phyloP scores from a whole-genome alignment of 1,140 invertebrate species.

The Euura lappo region DNA sequence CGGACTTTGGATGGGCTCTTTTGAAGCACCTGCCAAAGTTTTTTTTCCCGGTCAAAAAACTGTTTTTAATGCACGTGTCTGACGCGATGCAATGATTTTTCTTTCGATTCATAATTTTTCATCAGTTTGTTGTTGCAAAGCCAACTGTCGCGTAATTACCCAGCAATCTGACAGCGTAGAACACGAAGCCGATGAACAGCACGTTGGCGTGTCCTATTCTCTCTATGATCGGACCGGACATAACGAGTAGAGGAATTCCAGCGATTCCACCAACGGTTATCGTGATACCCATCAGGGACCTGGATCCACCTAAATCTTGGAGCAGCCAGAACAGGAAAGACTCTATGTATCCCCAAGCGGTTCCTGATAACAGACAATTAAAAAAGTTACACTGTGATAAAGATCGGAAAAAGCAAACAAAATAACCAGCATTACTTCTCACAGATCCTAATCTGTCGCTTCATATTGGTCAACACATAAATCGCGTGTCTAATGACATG shows the following conservation, averaged over 20 bases:
- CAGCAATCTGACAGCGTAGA: slow-evolving; percentile 76
- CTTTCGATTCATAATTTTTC: slow-evolving; percentile 9
- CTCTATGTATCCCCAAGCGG: slow-evolving; percentile 84
- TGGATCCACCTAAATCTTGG: slow-evolving; percentile 78
- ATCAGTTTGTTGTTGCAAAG: background rate
- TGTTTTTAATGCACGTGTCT: background rate
- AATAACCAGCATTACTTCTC: too few species aligned
- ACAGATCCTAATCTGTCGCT: too few species aligned
- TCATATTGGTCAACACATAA: too few species aligned
- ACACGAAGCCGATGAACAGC: slow-evolving; percentile 79
- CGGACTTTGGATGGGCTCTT: background rate
- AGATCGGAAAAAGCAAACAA: background rate
- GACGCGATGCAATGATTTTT: background rate
- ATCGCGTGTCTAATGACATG: background rate
- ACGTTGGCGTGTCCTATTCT: slow-evolving; percentile 82
- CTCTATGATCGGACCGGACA: slow-evolving; percentile 80
- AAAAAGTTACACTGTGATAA: slow-evolving; percentile 12
- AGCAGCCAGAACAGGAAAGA: slow-evolving; percentile 88
- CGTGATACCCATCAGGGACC: slow-evolving; percentile 84
- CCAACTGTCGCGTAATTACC: slow-evolving; percentile 58
- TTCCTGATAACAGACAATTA: slow-evolving; percentile 62
- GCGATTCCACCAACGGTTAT: slow-evolving; percentile 80
- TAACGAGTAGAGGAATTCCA: slow-evolving; percentile 77
- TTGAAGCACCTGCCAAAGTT: background rate
- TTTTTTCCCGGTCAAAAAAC: background rate